A percentile compares a stretch with the other conserved stretches of the same genome.
Conservation (phyloP, 2,113 vertebrate species). For the Salvelinus fontinalis region DNA sequence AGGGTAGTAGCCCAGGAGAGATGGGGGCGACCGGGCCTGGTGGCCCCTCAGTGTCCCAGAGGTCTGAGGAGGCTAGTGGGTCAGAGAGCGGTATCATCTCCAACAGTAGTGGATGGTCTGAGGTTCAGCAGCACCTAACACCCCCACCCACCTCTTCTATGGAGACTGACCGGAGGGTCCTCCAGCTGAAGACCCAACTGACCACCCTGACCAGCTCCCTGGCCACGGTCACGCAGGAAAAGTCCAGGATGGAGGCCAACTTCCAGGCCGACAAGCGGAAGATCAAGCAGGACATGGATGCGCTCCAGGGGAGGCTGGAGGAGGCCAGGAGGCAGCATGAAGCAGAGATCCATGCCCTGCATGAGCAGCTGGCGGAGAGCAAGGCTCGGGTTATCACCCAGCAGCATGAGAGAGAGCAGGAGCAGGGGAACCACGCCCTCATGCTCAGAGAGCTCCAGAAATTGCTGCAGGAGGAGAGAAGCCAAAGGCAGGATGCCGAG, state of each 20-base stretch:
- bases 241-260: constrained; percentile 93
- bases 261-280: constrained; percentile 90
- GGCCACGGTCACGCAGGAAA: constrained; percentile 90
- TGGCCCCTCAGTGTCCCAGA: neutral
- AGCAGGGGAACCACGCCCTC: constrained; percentile 85
- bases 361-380: constrained; percentile 84
- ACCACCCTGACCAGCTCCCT: constrained; percentile 86
- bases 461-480: constrained; percentile 83
- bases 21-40: neutral
- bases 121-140: constrained; percentile 11
- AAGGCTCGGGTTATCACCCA: constrained; percentile 85
- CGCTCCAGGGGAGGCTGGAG: constrained; percentile 67
- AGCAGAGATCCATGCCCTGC: constrained; percentile 68
- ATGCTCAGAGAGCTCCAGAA: constrained; percentile 92
- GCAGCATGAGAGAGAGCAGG: constrained; percentile 88
- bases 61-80: constrained; percentile 66
- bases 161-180: constrained; percentile 73
- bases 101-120: constrained; percentile 53
- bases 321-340: constrained; percentile 60
- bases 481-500: constrained; percentile 78
- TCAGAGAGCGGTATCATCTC: constrained; percentile 73
- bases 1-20: constrained; percentile 39
- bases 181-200: constrained; percentile 83
- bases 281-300: constrained; percentile 87
- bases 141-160: neutral